Conservation (phyloP, 2,888 invertebrate species). For the Reticulitermes lucifugus region DNA sequence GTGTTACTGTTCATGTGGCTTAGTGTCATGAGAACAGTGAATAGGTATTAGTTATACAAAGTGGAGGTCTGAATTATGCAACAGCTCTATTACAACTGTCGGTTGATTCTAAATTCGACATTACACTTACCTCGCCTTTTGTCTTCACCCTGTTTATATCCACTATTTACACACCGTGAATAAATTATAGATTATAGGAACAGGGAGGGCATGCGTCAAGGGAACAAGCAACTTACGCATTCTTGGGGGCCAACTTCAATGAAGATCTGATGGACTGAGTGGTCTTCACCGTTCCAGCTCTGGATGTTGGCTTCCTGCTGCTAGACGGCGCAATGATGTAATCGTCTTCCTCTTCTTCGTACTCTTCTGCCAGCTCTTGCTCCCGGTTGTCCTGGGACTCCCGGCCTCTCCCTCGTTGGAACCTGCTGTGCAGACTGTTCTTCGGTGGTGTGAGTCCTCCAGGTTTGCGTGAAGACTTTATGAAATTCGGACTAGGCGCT, state of each 20-base stretch:
- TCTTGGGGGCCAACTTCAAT: conserved; percentile 36
- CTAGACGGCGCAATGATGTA: conserved; percentile 7
- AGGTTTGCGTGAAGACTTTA: conserved; percentile 26
- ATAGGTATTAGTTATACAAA: no score
- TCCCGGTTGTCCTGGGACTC: conserved; percentile 56
- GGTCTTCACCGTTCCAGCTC: background rate
- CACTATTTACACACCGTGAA: no score
- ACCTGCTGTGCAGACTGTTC: conserved; percentile 31
- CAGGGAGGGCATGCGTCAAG: conserved; percentile 56
- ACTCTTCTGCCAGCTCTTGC: conserved; percentile 54
- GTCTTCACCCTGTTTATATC: no score
- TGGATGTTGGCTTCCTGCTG: conserved; percentile 1
- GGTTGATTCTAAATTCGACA: no score
- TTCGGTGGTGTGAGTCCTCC: background rate
- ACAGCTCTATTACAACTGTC: no score
- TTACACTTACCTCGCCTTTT: no score
- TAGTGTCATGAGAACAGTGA: no score
- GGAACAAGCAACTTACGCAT: background rate
- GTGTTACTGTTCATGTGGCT: no score
- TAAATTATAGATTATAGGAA: conserved; percentile 45
- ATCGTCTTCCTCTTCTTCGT: conserved; percentile 54
- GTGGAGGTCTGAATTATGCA: no score
- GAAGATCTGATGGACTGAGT: conserved; percentile 33
- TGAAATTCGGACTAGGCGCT: conserved; percentile 56
- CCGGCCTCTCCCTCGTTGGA: conserved; percentile 36